These are phyloP conservation scores for Macrobrachium rosenbergii DNA, from an alignment of 1,140 invertebrate species.

Conservation along the genomic window DNA sequence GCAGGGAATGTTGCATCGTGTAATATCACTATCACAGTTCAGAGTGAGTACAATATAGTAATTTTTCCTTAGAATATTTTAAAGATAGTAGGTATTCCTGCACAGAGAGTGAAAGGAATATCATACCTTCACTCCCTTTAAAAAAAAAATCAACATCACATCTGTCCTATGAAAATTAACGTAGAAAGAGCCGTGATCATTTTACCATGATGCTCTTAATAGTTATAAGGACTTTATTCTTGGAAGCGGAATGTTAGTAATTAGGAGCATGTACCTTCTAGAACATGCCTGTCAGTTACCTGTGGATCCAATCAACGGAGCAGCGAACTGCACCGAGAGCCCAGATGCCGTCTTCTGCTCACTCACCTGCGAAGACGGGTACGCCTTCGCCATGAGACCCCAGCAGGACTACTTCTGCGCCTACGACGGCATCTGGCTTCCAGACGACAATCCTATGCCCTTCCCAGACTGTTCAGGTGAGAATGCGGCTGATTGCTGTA, in stretches of 20 bases:
- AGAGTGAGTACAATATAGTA: slow-evolving; percentile 72
- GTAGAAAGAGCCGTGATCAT: too few relatives aligned
- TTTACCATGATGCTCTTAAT: too few relatives aligned
- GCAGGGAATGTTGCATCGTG: slow-evolving; percentile 77
- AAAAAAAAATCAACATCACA: too few relatives aligned
- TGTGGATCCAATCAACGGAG: slow-evolving; percentile 74
- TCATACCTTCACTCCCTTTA: too few relatives aligned
- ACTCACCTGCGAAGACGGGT: slow-evolving; percentile 76
- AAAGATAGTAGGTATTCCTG: neutral
- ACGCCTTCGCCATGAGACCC: slow-evolving; percentile 74
- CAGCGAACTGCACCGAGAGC: slow-evolving; percentile 73
- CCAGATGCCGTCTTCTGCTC: slow-evolving; percentile 73
- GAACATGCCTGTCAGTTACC: slow-evolving; percentile 75
- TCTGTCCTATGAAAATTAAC: too few relatives aligned
- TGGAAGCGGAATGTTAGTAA: neutral
- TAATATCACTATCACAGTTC: slow-evolving; percentile 76
- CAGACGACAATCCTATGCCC: slow-evolving; percentile 70
- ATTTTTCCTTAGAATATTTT: neutral
- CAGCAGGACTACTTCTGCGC: slow-evolving; percentile 72
- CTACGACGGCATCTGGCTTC: slow-evolving; percentile 72
- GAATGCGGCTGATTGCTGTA: neutral
- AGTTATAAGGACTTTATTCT: too few relatives aligned
- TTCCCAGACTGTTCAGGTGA: slow-evolving; percentile 77
- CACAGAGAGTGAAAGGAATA: neutral
- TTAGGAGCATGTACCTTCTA: slow-evolving; percentile 56